Evolutionary conservation across 2,888 invertebrate genomes (phyloP), one percentile per base, ranked within the genome.

Genomic region (Osmoderma eremita): DNA sequence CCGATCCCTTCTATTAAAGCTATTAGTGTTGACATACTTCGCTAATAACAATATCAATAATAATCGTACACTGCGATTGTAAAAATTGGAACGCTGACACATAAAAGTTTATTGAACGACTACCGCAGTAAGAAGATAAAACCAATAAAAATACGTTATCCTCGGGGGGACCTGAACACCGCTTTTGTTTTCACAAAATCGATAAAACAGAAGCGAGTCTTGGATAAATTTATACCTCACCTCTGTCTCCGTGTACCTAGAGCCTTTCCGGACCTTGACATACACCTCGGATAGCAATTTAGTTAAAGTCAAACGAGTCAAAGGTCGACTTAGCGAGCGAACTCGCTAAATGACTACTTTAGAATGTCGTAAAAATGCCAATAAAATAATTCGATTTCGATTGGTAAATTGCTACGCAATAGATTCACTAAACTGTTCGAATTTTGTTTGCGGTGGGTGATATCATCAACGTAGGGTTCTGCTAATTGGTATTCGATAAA

Each of bases 281-380:
- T 61, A 61, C 45, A 45, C 58, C 30, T 6, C 45, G 30, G 45
- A 56, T 13, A 10, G 24, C 45, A 45, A 45, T 42, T 17, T 53
- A 36, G 17, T 17, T n/a, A n/a, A 45, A n/a, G 30, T 8, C 12
- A 24, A 17, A 61, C 18, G 30, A 61, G 45, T 61, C 48, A 61
- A 49, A 48, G 58, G 58, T 61, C 58, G 30, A 30, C 12, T 15
- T 18, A 10, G 10, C 24, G 30, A 45, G 12, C 18, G 4, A 15
- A 15, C 15, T 18, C 45, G 45, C 45, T 61, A 61, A 61, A 61
- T 45, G 22, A 45, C 17, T 24, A 54, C 50, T 48, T 36, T 45
- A 61, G 24, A 61, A 58, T 36, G 45, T 61, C 58, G 58, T 61
- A 61, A 61, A 30, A 61, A 48, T n/a, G 17, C 10, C 45, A 45